Base-by-base conservation (phyloP, 2,888 invertebrate genomes). In the Magallana nippona region DNA sequence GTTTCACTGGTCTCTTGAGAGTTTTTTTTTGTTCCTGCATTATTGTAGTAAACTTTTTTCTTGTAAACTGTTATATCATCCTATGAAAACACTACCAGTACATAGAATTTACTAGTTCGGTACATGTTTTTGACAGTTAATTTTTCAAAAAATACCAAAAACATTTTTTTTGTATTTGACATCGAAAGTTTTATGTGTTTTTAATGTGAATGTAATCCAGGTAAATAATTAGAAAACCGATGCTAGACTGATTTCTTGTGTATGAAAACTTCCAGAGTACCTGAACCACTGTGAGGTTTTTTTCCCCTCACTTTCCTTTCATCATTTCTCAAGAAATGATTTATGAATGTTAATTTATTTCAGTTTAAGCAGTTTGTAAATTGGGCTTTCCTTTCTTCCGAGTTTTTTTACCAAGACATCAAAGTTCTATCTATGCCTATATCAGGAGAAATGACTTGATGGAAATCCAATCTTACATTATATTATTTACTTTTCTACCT, bases 401-500 rank as follows among this genome's bases (percentile, higher is more conserved):
- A 71, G 27, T 27, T 71, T 71, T n/a, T 71, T 71, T 27, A 22
- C 22, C 71, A 71, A 71, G 71, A 71, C 71, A 71, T 71, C 71
- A 71, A 71, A 71, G 71, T 71, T 22, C 15, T 27, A 71, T 71
- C 27, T 71, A 10, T 71, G 27, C 71, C 71, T 71, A 71, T 71
- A 71, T 71, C 71, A 27, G 22, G 71, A 22, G 22, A 27, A 71
- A 71, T 15, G 27, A 13, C 22, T 71, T 71, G 71, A 27, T 71
- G 71, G 71, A 71, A 22, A 71, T 71, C 71, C 71, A 71, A 71
- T 71, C 71, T 71, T 22, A 71, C 71, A 71, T 22, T 27, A 32
- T 22, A 71, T 32, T 71, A 27, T 71, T 71, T 71, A 71, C 71
- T 71, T 13, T 71, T 71, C 22, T 1, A 27, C 22, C 22, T 27